These are phyloP conservation scores for Amorpha juglandis DNA, from an alignment of 2,888 invertebrate genomes.

Conservation along the genomic window DNA sequence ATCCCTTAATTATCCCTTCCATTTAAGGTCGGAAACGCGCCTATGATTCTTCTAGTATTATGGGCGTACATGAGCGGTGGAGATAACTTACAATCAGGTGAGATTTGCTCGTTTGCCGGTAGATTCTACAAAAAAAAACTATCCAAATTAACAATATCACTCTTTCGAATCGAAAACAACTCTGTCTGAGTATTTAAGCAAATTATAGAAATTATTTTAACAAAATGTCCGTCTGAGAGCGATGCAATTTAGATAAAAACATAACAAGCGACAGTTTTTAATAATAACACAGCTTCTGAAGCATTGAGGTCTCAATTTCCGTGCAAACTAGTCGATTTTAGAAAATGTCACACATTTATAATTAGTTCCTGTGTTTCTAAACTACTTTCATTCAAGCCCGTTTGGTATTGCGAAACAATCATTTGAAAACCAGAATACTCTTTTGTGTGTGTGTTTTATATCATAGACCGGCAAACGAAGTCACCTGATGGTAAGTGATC, in stretches of 20 bases:
- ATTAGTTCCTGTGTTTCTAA: constrained; percentile 31
- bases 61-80: too few species aligned
- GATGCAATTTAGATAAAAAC: constrained; percentile 18
- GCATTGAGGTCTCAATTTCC: constrained; percentile 19
- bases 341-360: constrained; percentile 17
- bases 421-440: background rate
- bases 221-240: constrained; percentile 3
- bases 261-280: background rate
- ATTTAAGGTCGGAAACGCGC: too few species aligned
- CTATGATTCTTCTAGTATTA: too few species aligned
- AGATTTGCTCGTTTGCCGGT: too few species aligned
- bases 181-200: background rate
- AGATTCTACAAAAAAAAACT: background rate
- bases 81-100: too few species aligned
- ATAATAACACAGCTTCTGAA: background rate
- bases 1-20: too few species aligned
- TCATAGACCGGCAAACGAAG: background rate
- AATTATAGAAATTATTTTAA: background rate
- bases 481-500: too few species aligned
- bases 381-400: constrained; percentile 20
- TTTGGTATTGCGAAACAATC: background rate
- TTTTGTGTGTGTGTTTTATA: background rate
- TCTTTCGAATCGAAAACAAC: background rate
- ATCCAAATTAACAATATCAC: background rate
- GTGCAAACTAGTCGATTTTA: constrained; percentile 16